A percentile compares a stretch with the other conserved stretches of the same genome.
Conservation (phyloP, 2,888 invertebrate genomes). For the Alentia gelatinosa region DNA sequence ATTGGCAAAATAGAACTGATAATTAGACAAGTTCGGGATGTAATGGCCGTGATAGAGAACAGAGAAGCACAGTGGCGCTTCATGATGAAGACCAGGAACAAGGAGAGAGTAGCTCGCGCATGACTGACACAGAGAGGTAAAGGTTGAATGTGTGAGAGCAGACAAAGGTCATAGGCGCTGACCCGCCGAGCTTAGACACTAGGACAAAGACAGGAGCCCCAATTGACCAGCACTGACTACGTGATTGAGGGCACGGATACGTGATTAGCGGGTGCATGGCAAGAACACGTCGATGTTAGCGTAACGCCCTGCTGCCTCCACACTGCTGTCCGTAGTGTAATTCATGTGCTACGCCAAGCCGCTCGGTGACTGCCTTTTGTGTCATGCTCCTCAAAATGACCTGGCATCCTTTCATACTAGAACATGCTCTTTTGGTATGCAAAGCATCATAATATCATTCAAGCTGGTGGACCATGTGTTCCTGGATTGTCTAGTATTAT, state of each 20-base stretch:
- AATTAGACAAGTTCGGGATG: no score
- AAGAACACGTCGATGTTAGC: not conserved
- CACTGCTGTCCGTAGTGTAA: not conserved
- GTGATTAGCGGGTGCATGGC: not conserved
- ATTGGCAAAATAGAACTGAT: no score
- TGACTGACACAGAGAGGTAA: not conserved
- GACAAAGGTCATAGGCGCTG: not conserved
- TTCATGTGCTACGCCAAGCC: not conserved
- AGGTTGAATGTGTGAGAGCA: conserved; percentile 7
- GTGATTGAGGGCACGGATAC: not conserved
- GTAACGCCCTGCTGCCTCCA: not conserved
- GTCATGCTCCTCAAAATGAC: not conserved
- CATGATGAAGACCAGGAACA: not conserved
- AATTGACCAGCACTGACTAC: not conserved
- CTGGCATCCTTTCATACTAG: not conserved
- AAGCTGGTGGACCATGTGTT: no score
- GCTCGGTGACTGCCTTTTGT: not conserved
- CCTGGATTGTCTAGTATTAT: no score
- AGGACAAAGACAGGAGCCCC: not conserved
- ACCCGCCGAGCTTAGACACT: not conserved
- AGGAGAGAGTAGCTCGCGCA: not conserved
- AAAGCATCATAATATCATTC: not conserved
- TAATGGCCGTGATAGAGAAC: no score
- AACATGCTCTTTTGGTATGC: not conserved
- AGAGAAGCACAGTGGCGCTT: not conserved